A percentile compares a stretch with the other conserved stretches of the same genome.
phyloP scores from a whole-genome alignment of 2,888 invertebrate species.

The Melieria picta region DNA sequence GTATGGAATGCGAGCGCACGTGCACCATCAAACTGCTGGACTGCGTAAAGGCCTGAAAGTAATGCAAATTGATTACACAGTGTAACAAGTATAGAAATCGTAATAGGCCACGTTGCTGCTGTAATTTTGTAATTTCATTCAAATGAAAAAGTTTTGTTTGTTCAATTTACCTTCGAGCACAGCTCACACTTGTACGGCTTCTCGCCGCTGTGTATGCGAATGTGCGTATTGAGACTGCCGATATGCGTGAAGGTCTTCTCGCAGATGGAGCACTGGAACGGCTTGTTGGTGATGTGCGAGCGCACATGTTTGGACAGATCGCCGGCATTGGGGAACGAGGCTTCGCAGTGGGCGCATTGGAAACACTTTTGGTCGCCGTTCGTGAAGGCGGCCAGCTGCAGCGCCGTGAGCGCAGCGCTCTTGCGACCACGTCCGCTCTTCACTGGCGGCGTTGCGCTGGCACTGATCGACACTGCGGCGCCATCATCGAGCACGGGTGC shows the following conservation, averaged over 20 bases:
- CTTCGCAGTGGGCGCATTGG: constrained; percentile 64
- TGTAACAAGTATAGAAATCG: neutral
- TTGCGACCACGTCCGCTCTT: constrained; percentile 57
- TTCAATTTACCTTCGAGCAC: constrained; percentile 56
- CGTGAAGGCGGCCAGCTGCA: constrained; percentile 46
- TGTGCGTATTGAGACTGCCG: constrained; percentile 65
- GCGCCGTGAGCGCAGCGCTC: constrained; percentile 48
- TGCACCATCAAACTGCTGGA: constrained; percentile 66
- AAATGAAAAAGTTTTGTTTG: neutral
- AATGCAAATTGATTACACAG: neutral
- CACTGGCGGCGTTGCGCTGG: constrained; percentile 31
- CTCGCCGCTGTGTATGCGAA: constrained; percentile 65
- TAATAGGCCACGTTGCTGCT: neutral
- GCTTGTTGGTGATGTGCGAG: constrained; percentile 65
- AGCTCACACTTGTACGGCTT: constrained; percentile 65
- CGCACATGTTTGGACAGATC: constrained; percentile 66
- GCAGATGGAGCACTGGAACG: constrained; percentile 65
- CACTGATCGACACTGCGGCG: constrained; percentile 18
- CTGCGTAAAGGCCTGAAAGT: constrained; percentile 60
- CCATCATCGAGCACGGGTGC: constrained; percentile 17
- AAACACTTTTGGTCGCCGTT: constrained; percentile 58
- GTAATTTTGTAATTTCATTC: neutral
- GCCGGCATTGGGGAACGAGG: constrained; percentile 64
- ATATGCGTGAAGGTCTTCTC: constrained; percentile 66
- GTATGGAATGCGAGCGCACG: constrained; percentile 60